Evolutionary conservation across 2,113 vertebrate genomes (phyloP).

Genomic region (Paracanthobrama guichenoti): DNA sequence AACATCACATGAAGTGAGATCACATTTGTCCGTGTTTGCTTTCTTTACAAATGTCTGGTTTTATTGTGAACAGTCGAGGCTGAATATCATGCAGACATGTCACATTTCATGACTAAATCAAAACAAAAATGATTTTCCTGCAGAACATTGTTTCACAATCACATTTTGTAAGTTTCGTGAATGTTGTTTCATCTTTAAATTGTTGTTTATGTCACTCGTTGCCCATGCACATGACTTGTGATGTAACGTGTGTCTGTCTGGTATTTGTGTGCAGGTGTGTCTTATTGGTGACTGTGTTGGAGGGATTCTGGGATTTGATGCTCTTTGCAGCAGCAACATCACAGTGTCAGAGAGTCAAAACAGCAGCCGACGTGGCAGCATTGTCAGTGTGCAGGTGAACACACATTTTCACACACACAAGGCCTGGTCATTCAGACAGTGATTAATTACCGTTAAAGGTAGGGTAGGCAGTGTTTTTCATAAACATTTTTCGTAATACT

Average conservation of each 20-base stretch:
- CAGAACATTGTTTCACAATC: too few species aligned
- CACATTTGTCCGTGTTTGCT: too few species aligned
- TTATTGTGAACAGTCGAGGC: too few species aligned
- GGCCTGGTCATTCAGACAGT: not conserved
- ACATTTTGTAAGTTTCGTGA: not conserved
- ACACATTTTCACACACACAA: not conserved
- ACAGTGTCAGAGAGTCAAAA: constrained; percentile 88
- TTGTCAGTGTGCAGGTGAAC: constrained; percentile 90
- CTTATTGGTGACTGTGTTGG: constrained; percentile 96
- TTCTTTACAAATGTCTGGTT: too few species aligned
- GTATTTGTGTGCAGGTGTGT: constrained; percentile 81
- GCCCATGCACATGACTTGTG: not conserved
- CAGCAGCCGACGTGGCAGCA: constrained; percentile 92
- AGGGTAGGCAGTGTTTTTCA: too few species aligned
- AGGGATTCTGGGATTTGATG: constrained; percentile 95
- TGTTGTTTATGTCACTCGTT: not conserved
- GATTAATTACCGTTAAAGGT: not conserved
- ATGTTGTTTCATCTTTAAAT: too few species aligned
- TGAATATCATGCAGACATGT: too few species aligned
- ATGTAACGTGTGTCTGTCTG: constrained; percentile 28
- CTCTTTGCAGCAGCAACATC: constrained; percentile 89
- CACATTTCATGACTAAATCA: too few species aligned
- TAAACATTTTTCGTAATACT: too few species aligned
- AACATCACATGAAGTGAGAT: not conserved
- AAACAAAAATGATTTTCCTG: too few species aligned